These are phyloP conservation scores for Rhizomys pruinosus DNA, from an alignment of 2,113 vertebrate genomes.

Conservation along the genomic window DNA sequence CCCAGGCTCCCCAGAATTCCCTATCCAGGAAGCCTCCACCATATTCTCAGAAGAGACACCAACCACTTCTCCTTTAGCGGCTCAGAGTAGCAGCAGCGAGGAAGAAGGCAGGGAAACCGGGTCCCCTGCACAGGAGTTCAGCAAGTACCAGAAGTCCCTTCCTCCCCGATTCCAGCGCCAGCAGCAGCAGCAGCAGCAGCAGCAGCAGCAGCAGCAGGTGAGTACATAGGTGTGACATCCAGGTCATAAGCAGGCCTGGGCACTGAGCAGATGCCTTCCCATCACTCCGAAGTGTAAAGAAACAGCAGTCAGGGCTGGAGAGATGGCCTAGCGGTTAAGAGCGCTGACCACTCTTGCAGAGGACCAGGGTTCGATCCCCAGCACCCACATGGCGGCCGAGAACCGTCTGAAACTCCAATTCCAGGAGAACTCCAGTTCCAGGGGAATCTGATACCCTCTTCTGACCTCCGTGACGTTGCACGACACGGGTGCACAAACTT, in stretches of 20 bases:
- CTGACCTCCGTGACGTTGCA: too few species aligned
- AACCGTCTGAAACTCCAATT: too few species aligned
- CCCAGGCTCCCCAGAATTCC: conserved; percentile 84
- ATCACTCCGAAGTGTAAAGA: neutral
- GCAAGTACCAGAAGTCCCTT: conserved; percentile 92
- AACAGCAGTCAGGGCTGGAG: too few species aligned
- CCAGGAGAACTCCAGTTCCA: too few species aligned
- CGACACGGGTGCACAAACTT: too few species aligned
- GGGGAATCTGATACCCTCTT: too few species aligned
- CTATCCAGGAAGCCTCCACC: conserved; percentile 81
- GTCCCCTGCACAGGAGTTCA: conserved; percentile 92
- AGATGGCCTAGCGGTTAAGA: too few species aligned
- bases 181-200: conserved; percentile 88
- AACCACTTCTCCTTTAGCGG: conserved; percentile 63
- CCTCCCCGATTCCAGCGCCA: conserved; percentile 96
- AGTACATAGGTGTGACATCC: neutral
- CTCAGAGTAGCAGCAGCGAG: conserved; percentile 87
- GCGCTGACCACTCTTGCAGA: too few species aligned
- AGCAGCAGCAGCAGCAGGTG: conserved; percentile 90
- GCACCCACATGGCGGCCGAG: too few species aligned
- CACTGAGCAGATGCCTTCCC: neutral
- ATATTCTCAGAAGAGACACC: conserved; percentile 88
- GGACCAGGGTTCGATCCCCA: too few species aligned
- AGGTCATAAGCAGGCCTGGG: neutral
- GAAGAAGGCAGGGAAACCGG: conserved; percentile 90